phyloP scores from a whole-genome alignment of 30 jellyfish, hydroid and myxozoan species.

The Euphysa ruthae region DNA sequence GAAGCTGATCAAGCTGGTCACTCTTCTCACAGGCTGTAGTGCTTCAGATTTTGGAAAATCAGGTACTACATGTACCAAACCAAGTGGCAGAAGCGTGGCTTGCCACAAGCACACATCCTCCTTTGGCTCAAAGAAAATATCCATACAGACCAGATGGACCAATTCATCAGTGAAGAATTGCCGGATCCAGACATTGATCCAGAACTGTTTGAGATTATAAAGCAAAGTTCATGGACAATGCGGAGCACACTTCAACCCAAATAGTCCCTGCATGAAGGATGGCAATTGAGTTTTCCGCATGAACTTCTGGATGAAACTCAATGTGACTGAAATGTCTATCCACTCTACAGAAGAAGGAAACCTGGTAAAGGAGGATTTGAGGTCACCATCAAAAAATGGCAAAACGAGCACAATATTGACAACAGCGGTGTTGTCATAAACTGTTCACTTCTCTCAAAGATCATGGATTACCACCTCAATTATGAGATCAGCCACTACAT shows the following conservation, averaged over 20 bases:
- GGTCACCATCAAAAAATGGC: background rate
- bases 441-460: conserved; percentile 16
- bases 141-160: conserved; percentile 35
- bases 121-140: conserved; percentile 30
- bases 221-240: conserved; percentile 68
- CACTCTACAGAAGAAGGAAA: conserved; percentile 32
- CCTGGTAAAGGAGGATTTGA: background rate
- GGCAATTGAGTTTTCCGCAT: conserved; percentile 34
- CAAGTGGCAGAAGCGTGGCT: conserved; percentile 53
- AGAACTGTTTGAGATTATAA: conserved; percentile 14
- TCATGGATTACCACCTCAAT: conserved; percentile 34
- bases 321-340: conserved; percentile 42
- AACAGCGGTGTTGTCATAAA: conserved; percentile 63
- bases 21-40: background rate
- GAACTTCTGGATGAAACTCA: background rate
- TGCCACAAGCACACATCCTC: conserved; percentile 65
- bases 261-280: conserved; percentile 51
- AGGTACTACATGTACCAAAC: conserved; percentile 16
- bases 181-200: conserved; percentile 45
- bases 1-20: conserved; percentile 18
- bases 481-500: conserved; percentile 30
- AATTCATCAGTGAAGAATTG: conserved; percentile 54
- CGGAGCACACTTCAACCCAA: conserved; percentile 26
- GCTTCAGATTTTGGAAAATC: conserved; percentile 11
- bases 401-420: conserved; percentile 15